A percentile compares a stretch with the other conserved stretches of the same genome.
phyloP scores from a whole-genome alignment of 2,888 invertebrate species.

The Caenorhabditis macrosperma region DNA sequence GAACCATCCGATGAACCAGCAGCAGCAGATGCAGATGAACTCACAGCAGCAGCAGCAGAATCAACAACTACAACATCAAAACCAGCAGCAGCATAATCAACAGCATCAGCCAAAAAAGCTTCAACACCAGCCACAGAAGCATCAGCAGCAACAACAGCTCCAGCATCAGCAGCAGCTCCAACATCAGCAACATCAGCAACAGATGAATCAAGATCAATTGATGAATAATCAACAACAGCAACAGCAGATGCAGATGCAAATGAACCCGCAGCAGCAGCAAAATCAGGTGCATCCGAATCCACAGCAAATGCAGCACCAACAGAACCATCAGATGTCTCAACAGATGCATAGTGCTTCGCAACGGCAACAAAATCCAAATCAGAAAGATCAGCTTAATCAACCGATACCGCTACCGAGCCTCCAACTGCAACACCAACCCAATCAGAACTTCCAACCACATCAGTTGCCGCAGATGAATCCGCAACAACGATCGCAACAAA shows the following conservation, averaged over 20 bases:
- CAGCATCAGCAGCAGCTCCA: not conserved
- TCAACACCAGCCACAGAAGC: not conserved
- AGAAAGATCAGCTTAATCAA: not conserved
- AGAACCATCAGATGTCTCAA: not conserved
- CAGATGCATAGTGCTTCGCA: not conserved
- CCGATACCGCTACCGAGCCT: not conserved
- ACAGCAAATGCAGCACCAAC: not conserved
- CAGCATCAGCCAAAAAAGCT: not conserved
- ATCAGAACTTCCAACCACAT: not conserved
- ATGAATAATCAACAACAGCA: not conserved
- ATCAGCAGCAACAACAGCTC: not conserved
- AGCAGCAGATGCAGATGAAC: not conserved
- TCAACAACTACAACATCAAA: not conserved
- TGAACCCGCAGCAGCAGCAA: not conserved
- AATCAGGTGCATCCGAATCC: slow-evolving; percentile 1
- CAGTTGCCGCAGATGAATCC: not conserved
- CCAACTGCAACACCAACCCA: not conserved
- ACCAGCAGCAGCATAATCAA: too few relatives aligned
- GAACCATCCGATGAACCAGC: not conserved
- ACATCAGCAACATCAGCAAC: not conserved
- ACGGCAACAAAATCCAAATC: not conserved
- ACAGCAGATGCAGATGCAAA: not conserved
- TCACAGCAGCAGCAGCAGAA: not conserved
- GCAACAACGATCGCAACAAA: not conserved
- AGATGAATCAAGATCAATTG: not conserved